Conservation (phyloP, 1,140 invertebrate species). For the Ceratina australensis region DNA sequence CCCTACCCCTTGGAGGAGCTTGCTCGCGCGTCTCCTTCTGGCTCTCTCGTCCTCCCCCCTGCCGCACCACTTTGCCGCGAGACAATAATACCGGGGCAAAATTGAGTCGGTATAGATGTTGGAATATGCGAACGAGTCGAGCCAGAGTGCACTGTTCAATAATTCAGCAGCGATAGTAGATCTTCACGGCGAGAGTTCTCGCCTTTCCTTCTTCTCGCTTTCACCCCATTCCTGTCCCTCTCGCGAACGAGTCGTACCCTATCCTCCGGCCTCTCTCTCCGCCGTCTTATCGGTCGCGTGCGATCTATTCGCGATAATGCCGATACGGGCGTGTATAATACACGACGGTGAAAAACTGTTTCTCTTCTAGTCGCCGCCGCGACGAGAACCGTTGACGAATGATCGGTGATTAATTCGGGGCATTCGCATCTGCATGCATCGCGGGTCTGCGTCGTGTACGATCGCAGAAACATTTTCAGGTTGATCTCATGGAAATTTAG, state of each 20-base stretch:
- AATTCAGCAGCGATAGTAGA: slow-evolving; percentile 70
- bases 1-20: not conserved
- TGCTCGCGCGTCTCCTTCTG: no score
- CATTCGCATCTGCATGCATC: not conserved
- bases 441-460: not conserved
- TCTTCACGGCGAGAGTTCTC: slow-evolving; percentile 33
- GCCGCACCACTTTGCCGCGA: slow-evolving; percentile 39
- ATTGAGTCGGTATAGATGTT: slow-evolving; percentile 60
- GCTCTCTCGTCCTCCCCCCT: not conserved
- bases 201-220: slow-evolving; percentile 29
- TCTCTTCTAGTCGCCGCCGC: not conserved
- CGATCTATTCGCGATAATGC: slow-evolving; percentile 19
- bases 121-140: slow-evolving; percentile 63
- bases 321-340: slow-evolving; percentile 28
- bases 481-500: not conserved
- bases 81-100: slow-evolving; percentile 65
- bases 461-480: not conserved
- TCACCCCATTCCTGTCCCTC: slow-evolving; percentile 6
- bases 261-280: slow-evolving; percentile 1
- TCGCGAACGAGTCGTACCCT: not conserved
- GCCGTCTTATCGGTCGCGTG: slow-evolving; percentile 44
- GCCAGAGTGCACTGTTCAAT: slow-evolving; percentile 71
- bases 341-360: slow-evolving; percentile 4
- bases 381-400: not conserved
- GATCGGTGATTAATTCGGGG: not conserved